Evolutionary conservation across 2,797 vertebrate species (phyloP), one percentile per base, ranked within the genome.

Genomic region (Hypotaenidia okinawae): DNA sequence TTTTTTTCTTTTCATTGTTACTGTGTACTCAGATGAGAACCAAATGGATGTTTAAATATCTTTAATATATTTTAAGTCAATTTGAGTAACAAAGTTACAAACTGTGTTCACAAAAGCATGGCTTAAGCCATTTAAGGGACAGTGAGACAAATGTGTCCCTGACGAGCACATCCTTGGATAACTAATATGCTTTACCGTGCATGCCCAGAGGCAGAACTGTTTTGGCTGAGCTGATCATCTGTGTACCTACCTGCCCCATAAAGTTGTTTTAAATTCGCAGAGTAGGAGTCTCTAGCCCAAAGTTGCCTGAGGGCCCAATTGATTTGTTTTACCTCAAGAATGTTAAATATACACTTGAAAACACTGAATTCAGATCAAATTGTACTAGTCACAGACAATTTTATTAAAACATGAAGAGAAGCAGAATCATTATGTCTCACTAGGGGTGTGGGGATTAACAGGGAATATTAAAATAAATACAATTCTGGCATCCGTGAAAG

Each of bases 211-310:
- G 75, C 58, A 80, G 24, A 35, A 81, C 33, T n/a, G 52, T 74
- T 89, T 79, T 76, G 39, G 17, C 73, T 86, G 81, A 91, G 37
- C 39, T 68, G 63, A 85, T 63, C 41, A 30, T 70, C 32, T 84
- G 21, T 7, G 66, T 69, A 54, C 32, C 45, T 86, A 27, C 54
- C n/a, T 69, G 51, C 2, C 11, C 73, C 55, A n/a, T 43, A 66
- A 81, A 84, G 22, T 49, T 86, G 62, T 55, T 96, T 69, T 35
- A 81, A 93, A 88, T 91, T 88, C 69, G 81, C 58, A 81, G 32
- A 51, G 23, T 37, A 83, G 62, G 28, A 81, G 12, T 77, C 32
- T 78, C 28, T 41, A 80, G n/a, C 11, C 27, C 4, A 35, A 67
- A 54, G n/a, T 3, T 78, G 37, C 83, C 69, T 51, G 45, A 81